Conservation (phyloP, 2,113 vertebrate species). For the Eleginops maclovinus region DNA sequence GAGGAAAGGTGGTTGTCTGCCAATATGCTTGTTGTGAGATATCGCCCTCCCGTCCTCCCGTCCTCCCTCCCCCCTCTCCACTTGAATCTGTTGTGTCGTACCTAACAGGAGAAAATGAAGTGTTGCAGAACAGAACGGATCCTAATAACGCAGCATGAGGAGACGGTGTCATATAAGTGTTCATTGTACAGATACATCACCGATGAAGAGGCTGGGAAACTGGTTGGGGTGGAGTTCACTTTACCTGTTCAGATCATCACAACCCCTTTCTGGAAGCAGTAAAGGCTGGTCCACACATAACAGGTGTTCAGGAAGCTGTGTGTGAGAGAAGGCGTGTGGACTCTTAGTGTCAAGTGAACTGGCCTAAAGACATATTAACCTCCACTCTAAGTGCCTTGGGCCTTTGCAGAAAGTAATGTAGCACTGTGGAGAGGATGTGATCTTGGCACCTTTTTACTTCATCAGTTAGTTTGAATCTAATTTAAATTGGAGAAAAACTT, state of each 20-base stretch:
- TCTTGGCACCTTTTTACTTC: slow-evolving; percentile 11
- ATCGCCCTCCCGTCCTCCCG: slow-evolving; percentile 30
- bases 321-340: not conserved
- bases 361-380: slow-evolving; percentile 61
- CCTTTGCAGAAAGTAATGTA: slow-evolving; percentile 18
- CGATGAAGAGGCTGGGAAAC: slow-evolving; percentile 17
- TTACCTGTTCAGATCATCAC: not conserved
- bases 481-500: not conserved
- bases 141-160: slow-evolving; percentile 25
- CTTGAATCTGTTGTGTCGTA: slow-evolving; percentile 62
- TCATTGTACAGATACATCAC: slow-evolving; percentile 14
- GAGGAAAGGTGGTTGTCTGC: slow-evolving; percentile 84
- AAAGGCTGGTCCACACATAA: slow-evolving; percentile 4
- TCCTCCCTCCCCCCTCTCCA: slow-evolving; percentile 28
- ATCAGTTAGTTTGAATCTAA: not conserved
- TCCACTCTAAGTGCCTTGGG: slow-evolving; percentile 56
- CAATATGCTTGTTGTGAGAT: slow-evolving; percentile 78
- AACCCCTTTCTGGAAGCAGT: not conserved
- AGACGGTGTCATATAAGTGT: slow-evolving; percentile 25
- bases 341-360: slow-evolving; percentile 55
- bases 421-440: slow-evolving; percentile 14
- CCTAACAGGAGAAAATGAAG: slow-evolving; percentile 72
- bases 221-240: not conserved
- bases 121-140: slow-evolving; percentile 54
- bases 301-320: slow-evolving; percentile 16